Conservation (phyloP, 2,888 invertebrate species). For the Sthenelais limicola region DNA sequence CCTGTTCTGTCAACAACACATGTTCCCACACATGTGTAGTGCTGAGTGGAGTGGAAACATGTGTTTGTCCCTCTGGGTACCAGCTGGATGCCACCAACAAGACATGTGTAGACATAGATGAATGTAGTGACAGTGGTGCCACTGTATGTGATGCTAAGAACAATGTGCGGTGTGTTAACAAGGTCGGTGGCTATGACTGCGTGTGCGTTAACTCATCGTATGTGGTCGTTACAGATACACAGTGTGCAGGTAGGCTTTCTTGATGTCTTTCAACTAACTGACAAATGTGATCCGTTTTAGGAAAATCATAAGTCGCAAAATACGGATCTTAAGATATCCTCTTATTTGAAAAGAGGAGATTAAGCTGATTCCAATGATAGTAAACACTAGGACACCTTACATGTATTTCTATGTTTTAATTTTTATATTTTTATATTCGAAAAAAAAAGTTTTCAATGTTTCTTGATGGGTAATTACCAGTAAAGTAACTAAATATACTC, state of each 20-base stretch:
- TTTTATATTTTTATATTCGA: too few species aligned
- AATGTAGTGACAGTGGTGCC: not conserved
- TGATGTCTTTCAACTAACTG: too few species aligned
- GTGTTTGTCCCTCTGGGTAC: conserved; percentile 32
- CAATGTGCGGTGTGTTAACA: conserved; percentile 19
- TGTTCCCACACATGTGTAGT: conserved; percentile 38
- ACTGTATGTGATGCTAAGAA: not conserved
- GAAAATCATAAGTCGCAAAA: too few species aligned
- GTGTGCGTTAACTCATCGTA: conserved; percentile 13
- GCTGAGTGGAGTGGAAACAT: not conserved
- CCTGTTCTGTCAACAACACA: conserved; percentile 19
- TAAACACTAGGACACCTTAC: too few species aligned
- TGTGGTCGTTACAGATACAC: not conserved
- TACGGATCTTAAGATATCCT: too few species aligned
- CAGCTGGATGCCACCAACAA: not conserved
- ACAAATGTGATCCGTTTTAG: too few species aligned
- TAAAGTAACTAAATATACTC: too few species aligned
- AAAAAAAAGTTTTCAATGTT: too few species aligned
- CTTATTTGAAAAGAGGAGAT: too few species aligned
- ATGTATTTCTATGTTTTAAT: too few species aligned
- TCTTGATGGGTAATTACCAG: too few species aligned
- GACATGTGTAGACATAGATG: conserved; percentile 11
- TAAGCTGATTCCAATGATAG: too few species aligned
- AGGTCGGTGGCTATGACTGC: conserved; percentile 3
- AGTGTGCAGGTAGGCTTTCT: not conserved